These are phyloP conservation scores for Macaria notata DNA, from an alignment of 2,888 invertebrate genomes.

Conservation along the genomic window DNA sequence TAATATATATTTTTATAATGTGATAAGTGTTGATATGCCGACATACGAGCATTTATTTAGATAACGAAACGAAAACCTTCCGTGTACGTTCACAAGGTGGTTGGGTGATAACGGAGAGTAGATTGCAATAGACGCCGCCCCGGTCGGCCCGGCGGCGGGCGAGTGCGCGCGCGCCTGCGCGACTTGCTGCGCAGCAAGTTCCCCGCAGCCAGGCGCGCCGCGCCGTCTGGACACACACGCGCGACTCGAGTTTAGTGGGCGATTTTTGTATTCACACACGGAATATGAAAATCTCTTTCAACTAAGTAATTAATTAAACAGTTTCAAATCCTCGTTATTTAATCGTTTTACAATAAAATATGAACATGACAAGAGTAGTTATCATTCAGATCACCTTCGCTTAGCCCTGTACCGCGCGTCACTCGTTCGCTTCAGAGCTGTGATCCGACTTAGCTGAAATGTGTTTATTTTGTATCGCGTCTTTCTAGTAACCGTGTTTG, in stretches of 20 bases:
- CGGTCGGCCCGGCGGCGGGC: slow-evolving; percentile 37
- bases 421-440: slow-evolving; percentile 73
- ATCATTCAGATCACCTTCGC: slow-evolving; percentile 67
- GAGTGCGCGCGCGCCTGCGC: slow-evolving; percentile 68
- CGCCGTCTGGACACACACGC: slow-evolving; percentile 62
- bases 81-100: slow-evolving; percentile 57
- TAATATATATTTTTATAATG: slow-evolving; percentile 82
- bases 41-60: slow-evolving; percentile 79
- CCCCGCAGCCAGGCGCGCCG: slow-evolving; percentile 66
- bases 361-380: slow-evolving; percentile 40
- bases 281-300: slow-evolving; percentile 78
- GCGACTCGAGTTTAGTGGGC: slow-evolving; percentile 69
- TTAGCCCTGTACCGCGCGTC: slow-evolving; percentile 56
- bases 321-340: slow-evolving; percentile 52
- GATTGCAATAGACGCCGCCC: too few species aligned
- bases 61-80: slow-evolving; percentile 63
- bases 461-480: slow-evolving; percentile 55
- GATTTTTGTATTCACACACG: slow-evolving; percentile 70
- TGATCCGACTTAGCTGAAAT: slow-evolving; percentile 65
- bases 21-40: slow-evolving; percentile 81
- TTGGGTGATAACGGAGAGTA: slow-evolving; percentile 58
- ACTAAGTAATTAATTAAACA: slow-evolving; percentile 54
- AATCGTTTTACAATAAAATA: slow-evolving; percentile 31
- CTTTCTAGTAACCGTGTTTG: slow-evolving; percentile 54
- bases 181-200: slow-evolving; percentile 81